Evolutionary conservation across 2,888 invertebrate species (phyloP).

Genomic region (Leptopilina myrica): DNA sequence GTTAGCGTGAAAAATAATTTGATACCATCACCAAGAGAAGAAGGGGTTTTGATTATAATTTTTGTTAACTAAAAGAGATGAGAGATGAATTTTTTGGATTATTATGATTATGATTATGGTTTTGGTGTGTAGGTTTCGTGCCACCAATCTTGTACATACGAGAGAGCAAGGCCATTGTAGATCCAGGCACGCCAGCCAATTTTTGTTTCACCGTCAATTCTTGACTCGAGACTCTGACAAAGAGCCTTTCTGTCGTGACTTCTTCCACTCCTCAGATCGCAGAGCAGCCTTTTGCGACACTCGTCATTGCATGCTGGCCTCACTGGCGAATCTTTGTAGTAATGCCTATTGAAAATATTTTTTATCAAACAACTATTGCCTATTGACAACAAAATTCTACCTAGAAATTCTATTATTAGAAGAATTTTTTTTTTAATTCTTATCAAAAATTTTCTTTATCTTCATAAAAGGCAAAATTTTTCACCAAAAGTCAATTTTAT

Average conservation of each 20-base stretch:
- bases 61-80: no score
- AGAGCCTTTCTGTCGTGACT: constrained; percentile 91
- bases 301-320: constrained; percentile 89
- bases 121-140: constrained; percentile 55
- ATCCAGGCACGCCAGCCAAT: constrained; percentile 93
- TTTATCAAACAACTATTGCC: not conserved
- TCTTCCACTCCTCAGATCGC: constrained; percentile 91
- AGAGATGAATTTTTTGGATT: no score
- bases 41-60: no score
- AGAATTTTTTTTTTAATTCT: no score
- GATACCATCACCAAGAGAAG: no score
- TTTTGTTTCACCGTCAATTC: constrained; percentile 86
- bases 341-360: constrained; percentile 80
- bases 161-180: constrained; percentile 90
- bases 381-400: no score
- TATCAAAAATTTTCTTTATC: no score
- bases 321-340: constrained; percentile 93
- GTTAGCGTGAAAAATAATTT: no score
- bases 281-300: constrained; percentile 90
- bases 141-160: constrained; percentile 83
- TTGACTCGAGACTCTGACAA: constrained; percentile 89
- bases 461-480: no score
- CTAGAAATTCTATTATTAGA: no score
- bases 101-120: constrained; percentile 5
- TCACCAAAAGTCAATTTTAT: no score